Evolutionary conservation across 1,140 invertebrate genomes (phyloP).

Genomic region (Dendrolimus kikuchii): DNA sequence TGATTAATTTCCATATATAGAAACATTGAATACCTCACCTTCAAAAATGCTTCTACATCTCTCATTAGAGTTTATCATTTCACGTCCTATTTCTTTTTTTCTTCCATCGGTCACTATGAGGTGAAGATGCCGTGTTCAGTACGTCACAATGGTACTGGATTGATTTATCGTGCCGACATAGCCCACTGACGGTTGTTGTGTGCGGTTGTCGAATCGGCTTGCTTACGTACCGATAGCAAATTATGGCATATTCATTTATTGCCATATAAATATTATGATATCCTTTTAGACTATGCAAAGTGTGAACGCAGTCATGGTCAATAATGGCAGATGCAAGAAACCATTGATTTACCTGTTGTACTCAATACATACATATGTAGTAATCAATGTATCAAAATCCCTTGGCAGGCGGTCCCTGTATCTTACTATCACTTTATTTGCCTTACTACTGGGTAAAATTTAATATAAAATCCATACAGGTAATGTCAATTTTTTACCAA

Average conservation of each 20-base stretch:
- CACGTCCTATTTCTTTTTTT: conserved; percentile 4
- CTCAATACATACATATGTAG: too few species aligned
- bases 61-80: conserved; percentile 1
- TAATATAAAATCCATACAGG: too few species aligned
- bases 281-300: too few species aligned
- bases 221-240: conserved; percentile 19
- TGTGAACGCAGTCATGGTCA: too few species aligned
- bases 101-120: conserved; percentile 5
- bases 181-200: conserved; percentile 15
- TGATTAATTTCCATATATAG: neutral
- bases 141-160: conserved; percentile 36
- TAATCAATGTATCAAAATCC: too few species aligned
- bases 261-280: neutral
- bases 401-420: too few species aligned
- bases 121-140: conserved; percentile 26
- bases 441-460: too few species aligned
- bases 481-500: too few species aligned
- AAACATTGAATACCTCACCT: neutral
- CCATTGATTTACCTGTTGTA: too few species aligned
- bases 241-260: conserved; percentile 1
- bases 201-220: conserved; percentile 20
- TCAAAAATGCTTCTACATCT: neutral
- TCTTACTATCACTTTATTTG: too few species aligned
- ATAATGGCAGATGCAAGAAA: too few species aligned
- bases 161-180: conserved; percentile 45